phyloP scores from a whole-genome alignment of 2,113 vertebrate species.

The Machaerirhynchus nigripectus region DNA sequence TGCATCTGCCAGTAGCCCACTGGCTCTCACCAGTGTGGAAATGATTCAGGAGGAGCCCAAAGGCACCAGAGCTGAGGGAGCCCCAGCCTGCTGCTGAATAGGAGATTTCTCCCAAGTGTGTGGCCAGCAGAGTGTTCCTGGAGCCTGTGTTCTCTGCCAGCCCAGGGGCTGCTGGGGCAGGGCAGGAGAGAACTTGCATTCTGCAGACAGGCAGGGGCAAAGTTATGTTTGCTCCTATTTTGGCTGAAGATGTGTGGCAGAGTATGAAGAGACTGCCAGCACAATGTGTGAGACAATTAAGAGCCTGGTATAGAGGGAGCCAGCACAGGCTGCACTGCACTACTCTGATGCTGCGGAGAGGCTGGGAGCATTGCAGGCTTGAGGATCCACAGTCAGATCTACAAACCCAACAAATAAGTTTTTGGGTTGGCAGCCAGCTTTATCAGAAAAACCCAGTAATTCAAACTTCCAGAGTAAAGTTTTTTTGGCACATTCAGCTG shows the following conservation, averaged over 20 bases:
- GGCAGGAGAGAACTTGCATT: not conserved
- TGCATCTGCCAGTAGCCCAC: not conserved
- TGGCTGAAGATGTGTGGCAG: not conserved
- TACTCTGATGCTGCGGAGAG: not conserved
- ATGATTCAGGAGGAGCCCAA: not conserved
- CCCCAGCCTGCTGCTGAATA: not conserved
- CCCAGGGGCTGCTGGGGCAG: not conserved
- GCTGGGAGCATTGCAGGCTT: not conserved
- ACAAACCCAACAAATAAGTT: not conserved
- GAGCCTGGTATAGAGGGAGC: not conserved
- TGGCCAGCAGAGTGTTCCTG: not conserved
- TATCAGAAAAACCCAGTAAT: not conserved
- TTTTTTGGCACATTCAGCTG: not conserved
- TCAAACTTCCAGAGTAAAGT: not conserved
- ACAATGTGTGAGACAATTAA: not conserved
- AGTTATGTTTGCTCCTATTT: not conserved
- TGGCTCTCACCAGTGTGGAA: not conserved
- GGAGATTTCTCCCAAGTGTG: fast-evolving
- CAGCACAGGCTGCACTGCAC: fast-evolving
- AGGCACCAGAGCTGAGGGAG: not conserved
- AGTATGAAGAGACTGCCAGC: not conserved
- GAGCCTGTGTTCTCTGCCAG: not conserved
- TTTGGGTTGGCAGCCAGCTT: not conserved
- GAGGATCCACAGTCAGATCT: not conserved
- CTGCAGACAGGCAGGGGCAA: not conserved